Conservation (phyloP, 2,113 vertebrate species). For the Atherinomorus stipes region DNA sequence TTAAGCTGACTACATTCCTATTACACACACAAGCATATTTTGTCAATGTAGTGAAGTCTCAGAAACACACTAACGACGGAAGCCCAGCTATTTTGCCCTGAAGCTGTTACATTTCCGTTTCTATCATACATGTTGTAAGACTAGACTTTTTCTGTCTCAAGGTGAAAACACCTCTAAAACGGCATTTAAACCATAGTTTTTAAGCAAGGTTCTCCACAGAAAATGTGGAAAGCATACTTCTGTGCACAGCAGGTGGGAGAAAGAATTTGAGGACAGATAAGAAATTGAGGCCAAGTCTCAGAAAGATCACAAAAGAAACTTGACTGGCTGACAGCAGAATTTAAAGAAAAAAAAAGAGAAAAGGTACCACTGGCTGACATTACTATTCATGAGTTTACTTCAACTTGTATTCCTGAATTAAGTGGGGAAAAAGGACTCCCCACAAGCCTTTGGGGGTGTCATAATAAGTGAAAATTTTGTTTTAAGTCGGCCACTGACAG, state of each 20-base stretch:
- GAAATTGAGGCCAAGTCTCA: conserved; percentile 47
- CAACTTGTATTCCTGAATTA: conserved; percentile 34
- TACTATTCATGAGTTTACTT: conserved; percentile 67
- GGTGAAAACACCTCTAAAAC: conserved; percentile 22
- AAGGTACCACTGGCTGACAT: conserved; percentile 56
- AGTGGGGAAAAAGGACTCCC: conserved; percentile 12
- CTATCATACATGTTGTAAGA: background rate
- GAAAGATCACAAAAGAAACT: conserved; percentile 45
- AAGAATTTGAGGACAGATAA: conserved; percentile 29
- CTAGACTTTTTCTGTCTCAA: background rate
- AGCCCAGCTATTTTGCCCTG: background rate
- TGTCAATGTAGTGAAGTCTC: conserved; percentile 5
- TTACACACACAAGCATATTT: conserved; percentile 20
- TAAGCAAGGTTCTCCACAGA: conserved; percentile 9
- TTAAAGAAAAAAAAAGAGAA: conserved; percentile 19
- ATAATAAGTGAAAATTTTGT: conserved; percentile 21
- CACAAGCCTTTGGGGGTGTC: conserved; percentile 12
- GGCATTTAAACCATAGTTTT: conserved; percentile 25
- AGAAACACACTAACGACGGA: background rate
- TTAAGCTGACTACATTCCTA: conserved; percentile 41
- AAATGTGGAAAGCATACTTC: conserved; percentile 25
- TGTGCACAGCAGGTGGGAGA: conserved; percentile 50
- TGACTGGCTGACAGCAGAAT: conserved; percentile 46
- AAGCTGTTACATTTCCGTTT: conserved; percentile 14
- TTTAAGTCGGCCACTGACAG: conserved; percentile 5